Conservation (phyloP, 2,888 invertebrate genomes). For the Subacronicta megacephala region DNA sequence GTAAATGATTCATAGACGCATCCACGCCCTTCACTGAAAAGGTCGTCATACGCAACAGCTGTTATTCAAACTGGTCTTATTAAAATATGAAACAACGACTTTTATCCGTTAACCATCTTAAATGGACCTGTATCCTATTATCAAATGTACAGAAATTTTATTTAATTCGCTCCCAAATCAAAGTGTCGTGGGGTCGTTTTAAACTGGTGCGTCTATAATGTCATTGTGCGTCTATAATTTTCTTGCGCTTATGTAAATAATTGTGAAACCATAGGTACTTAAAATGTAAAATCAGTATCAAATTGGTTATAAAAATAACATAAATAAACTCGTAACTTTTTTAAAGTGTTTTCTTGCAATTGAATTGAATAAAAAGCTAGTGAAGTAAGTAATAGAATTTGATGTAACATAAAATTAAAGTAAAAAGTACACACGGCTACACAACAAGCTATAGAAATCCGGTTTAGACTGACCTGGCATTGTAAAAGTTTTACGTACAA, state of each 20-base stretch:
- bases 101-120: constrained; percentile 25
- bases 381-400: too few species aligned
- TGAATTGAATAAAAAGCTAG: too few species aligned
- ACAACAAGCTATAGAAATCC: too few species aligned
- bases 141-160: background rate
- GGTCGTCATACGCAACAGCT: constrained; percentile 21
- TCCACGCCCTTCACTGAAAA: constrained; percentile 17
- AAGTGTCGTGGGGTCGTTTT: constrained; percentile 19
- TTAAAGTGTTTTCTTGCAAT: too few species aligned
- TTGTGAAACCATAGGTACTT: background rate
- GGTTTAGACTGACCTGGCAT: too few species aligned
- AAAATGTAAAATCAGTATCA: background rate
- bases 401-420: too few species aligned
- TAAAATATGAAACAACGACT: constrained; percentile 35
- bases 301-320: too few species aligned
- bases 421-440: too few species aligned
- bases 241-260: constrained; percentile 1
- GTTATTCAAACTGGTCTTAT: constrained; percentile 31
- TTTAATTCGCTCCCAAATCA: constrained; percentile 24
- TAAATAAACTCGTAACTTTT: too few species aligned
- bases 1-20: background rate
- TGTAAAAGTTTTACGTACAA: too few species aligned
- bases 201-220: constrained; percentile 35
- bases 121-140: constrained; percentile 24
- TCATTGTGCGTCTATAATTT: constrained; percentile 43